These are phyloP conservation scores for Mormoops blainvillei DNA, from an alignment of 2,113 vertebrate genomes.

Conservation along the genomic window DNA sequence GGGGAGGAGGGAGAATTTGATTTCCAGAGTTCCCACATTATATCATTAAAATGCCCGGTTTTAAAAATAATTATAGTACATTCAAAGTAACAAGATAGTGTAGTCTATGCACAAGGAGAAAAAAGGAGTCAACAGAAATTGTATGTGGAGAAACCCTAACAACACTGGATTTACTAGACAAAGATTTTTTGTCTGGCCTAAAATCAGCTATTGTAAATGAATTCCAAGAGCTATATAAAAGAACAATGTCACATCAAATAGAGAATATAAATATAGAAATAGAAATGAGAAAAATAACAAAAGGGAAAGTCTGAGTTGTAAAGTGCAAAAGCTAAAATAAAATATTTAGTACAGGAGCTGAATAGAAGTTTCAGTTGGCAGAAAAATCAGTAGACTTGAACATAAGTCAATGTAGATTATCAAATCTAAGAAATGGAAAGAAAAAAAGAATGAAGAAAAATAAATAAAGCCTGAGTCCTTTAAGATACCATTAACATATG, in stretches of 20 bases:
- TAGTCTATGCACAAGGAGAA: not conserved
- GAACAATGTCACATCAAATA: not conserved
- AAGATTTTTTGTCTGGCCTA: not conserved
- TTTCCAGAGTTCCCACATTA: not conserved
- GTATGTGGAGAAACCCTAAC: not conserved
- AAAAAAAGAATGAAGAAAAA: not conserved
- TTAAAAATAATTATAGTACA: not conserved
- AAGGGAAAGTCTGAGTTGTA: not conserved
- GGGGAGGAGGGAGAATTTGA: not conserved
- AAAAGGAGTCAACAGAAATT: not conserved
- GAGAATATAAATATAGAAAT: not conserved
- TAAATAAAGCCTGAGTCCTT: not conserved
- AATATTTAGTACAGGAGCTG: not conserved
- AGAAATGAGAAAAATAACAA: not conserved
- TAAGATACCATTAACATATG: not conserved
- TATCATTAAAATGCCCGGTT: not conserved
- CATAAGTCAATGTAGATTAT: not conserved
- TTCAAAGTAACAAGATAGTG: not conserved
- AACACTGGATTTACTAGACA: not conserved
- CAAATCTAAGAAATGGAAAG: not conserved
- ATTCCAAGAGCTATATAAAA: not conserved
- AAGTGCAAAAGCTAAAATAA: not conserved
- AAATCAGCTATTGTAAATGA: not conserved
- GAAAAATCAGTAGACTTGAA: not conserved
- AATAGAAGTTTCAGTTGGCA: not conserved